Percentiles rank a stretch among this genome's conserved stretches.
These are phyloP conservation scores for Naja naja DNA, from an alignment of 2,113 vertebrate species.

Conservation along the genomic window DNA sequence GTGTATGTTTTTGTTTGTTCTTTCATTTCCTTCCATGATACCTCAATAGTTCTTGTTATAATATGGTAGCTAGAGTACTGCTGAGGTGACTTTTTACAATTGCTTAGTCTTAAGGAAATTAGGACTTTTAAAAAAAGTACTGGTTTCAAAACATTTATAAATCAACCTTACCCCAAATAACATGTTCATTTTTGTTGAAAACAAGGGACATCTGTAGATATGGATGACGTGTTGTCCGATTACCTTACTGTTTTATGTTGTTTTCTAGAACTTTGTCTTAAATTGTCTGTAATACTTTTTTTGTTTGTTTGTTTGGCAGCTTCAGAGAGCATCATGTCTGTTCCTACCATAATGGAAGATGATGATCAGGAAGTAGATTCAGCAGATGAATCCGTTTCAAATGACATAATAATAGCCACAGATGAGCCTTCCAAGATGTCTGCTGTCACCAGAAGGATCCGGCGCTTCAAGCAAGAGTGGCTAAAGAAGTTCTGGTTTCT, in stretches of 20 bases:
- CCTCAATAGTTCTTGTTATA: background rate
- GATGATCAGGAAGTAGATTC: slow-evolving; percentile 94
- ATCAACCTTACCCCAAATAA: background rate
- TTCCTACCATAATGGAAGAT: slow-evolving; percentile 83
- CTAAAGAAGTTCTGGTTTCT: slow-evolving; percentile 98
- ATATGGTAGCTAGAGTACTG: slow-evolving; percentile 18
- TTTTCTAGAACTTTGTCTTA: slow-evolving; percentile 21
- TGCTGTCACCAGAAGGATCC: slow-evolving; percentile 80
- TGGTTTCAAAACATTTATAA: slow-evolving; percentile 20
- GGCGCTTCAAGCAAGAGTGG: slow-evolving; percentile 97
- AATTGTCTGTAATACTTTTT: slow-evolving; percentile 51
- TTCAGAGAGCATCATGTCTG: slow-evolving; percentile 84
- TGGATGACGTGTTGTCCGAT: slow-evolving; percentile 3
- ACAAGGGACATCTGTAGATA: background rate
- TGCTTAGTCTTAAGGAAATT: slow-evolving; percentile 34
- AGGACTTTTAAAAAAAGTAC: slow-evolving; percentile 10
- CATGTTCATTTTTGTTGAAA: background rate
- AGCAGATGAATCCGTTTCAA: slow-evolving; percentile 88
- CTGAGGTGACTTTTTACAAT: slow-evolving; percentile 22
- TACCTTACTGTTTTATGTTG: background rate
- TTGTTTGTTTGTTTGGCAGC: slow-evolving; percentile 65
- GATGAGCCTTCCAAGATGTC: slow-evolving; percentile 88
- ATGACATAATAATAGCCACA: slow-evolving; percentile 81
- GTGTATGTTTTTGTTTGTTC: slow-evolving; percentile 1
- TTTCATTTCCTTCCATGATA: slow-evolving; percentile 44